A percentile compares a stretch with the other conserved stretches of the same genome.
phyloP scores from a whole-genome alignment of 2,888 invertebrate species.

The Lycophotia porphyrea region DNA sequence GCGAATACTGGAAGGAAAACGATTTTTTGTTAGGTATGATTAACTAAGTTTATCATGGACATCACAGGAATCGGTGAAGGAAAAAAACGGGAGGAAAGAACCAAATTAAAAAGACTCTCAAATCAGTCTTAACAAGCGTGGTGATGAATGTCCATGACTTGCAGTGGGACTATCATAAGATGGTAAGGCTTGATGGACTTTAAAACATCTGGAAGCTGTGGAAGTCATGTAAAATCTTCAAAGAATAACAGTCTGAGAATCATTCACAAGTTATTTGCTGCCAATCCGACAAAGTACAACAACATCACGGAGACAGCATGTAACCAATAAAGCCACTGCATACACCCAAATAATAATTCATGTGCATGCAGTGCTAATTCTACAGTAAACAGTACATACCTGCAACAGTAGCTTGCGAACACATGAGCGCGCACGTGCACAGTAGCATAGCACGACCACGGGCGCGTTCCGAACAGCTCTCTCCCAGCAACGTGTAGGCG shows the following conservation, averaged over 20 bases:
- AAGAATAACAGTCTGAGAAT: too few species aligned
- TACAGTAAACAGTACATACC: constrained; percentile 67
- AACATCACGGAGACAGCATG: neutral
- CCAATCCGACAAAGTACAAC: neutral
- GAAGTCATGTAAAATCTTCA: too few species aligned
- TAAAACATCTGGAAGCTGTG: too few species aligned
- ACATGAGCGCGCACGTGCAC: constrained; percentile 85
- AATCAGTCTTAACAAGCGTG: neutral
- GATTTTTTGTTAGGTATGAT: too few species aligned
- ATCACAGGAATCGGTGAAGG: neutral
- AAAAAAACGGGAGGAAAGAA: neutral
- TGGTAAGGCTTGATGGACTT: too few species aligned
- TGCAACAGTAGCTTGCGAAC: constrained; percentile 85
- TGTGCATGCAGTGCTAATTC: neutral
- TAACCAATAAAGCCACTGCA: neutral
- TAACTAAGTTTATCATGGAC: neutral
- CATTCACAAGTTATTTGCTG: too few species aligned
- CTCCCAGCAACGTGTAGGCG: constrained; percentile 85
- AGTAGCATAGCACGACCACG: constrained; percentile 83
- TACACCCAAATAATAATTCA: neutral
- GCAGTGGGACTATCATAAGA: too few species aligned
- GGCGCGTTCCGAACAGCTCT: constrained; percentile 81
- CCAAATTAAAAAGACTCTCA: neutral
- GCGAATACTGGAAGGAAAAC: constrained; percentile 88
- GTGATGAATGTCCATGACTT: neutral